Evolutionary conservation across 2,113 vertebrate genomes (phyloP).

Genomic region (Ageneiosus marmoratus): DNA sequence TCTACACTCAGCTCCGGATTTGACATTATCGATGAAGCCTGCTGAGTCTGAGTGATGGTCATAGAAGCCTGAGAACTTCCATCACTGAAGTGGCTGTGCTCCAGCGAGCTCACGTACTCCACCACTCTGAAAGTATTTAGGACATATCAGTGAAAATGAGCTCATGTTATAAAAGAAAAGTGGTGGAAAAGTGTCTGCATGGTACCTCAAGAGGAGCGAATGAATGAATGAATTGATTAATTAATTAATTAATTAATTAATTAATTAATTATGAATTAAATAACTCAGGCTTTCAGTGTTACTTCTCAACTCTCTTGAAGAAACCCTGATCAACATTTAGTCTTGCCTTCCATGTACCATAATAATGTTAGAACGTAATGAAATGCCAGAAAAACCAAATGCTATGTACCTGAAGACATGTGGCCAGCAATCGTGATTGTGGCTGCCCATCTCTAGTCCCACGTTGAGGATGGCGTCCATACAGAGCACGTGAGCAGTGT

Average conservation of each 20-base stretch:
- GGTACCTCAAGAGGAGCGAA: not conserved
- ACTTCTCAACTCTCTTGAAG: not conserved
- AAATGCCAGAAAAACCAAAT: not conserved
- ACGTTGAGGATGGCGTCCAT: conserved; percentile 91
- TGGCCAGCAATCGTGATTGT: conserved; percentile 89
- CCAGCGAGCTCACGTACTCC: conserved; percentile 91
- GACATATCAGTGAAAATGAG: not conserved
- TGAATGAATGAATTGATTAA: too few species aligned
- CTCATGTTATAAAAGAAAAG: not conserved
- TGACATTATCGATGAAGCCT: conserved; percentile 61
- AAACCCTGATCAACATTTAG: not conserved
- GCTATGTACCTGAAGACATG: conserved; percentile 82
- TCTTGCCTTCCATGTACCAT: too few species aligned
- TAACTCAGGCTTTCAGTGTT: not conserved
- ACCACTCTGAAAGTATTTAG: conserved; percentile 78
- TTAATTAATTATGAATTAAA: too few species aligned
- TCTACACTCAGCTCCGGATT: conserved; percentile 65
- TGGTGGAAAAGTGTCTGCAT: not conserved
- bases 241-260: too few species aligned
- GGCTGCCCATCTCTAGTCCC: conserved; percentile 90
- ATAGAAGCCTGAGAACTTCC: conserved; percentile 78
- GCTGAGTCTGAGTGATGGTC: conserved; percentile 84
- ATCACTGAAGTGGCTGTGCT: conserved; percentile 94
- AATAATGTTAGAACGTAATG: not conserved
- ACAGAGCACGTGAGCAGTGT: conserved; percentile 86